Conservation (phyloP, 2,888 invertebrate species). For the Mimumesa dahlbomi region DNA sequence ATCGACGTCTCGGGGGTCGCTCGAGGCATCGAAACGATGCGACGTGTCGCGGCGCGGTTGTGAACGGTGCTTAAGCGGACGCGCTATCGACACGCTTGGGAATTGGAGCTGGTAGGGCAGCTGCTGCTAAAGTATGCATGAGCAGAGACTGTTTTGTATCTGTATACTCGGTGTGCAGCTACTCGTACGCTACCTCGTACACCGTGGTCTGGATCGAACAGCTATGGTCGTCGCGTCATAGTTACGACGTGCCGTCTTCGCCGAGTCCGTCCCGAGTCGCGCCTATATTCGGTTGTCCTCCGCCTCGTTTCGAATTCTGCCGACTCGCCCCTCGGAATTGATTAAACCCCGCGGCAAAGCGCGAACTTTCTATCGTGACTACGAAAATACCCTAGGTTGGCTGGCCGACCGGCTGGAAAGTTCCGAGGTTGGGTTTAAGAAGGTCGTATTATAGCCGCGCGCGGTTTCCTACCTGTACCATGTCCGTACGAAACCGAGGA, state of each 20-base stretch:
- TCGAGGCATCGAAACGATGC: conserved; percentile 27
- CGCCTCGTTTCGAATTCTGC: neutral
- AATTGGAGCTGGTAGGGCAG: conserved; percentile 75
- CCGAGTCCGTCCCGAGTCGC: too few species aligned
- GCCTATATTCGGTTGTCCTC: neutral
- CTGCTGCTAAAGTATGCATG: conserved; percentile 78
- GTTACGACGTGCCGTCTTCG: conserved; percentile 11
- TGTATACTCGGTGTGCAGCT: conserved; percentile 62
- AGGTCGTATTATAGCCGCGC: too few species aligned
- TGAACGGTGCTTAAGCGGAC: conserved; percentile 61
- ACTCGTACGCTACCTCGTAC: conserved; percentile 43
- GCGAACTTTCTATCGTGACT: neutral
- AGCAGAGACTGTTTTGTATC: conserved; percentile 74
- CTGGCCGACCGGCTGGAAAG: too few species aligned
- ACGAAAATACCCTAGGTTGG: too few species aligned
- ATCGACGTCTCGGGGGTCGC: conserved; percentile 31
- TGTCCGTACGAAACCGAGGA: too few species aligned
- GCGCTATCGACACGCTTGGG: conserved; percentile 77
- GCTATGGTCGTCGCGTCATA: conserved; percentile 43
- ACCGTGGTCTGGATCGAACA: conserved; percentile 48
- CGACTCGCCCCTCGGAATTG: neutral
- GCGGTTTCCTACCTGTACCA: too few species aligned
- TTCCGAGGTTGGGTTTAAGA: too few species aligned
- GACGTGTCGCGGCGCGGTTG: conserved; percentile 51
- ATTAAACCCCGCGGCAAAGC: too few species aligned